Evolutionary conservation across 1,140 invertebrate species (phyloP).

Genomic region (Drosophila tristis): DNA sequence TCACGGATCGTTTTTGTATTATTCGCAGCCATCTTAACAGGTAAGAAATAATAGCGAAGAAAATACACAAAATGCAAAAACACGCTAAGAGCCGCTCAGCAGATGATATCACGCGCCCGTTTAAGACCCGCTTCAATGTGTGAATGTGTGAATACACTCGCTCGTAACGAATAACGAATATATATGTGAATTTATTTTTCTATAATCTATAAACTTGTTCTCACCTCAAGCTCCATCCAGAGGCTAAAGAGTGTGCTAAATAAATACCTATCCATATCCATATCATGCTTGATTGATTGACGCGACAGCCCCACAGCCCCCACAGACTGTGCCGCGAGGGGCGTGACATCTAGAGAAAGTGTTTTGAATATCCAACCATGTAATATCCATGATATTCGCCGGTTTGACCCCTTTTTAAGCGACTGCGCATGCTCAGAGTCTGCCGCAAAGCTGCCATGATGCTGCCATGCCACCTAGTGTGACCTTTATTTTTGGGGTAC

Average conservation of each 20-base stretch:
- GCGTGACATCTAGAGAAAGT: slow-evolving; percentile 19
- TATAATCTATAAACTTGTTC: slow-evolving; percentile 50
- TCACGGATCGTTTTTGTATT: slow-evolving; percentile 78
- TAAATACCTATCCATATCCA: neutral
- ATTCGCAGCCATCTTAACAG: slow-evolving; percentile 77
- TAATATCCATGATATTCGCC: slow-evolving; percentile 40
- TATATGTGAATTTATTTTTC: slow-evolving; percentile 2
- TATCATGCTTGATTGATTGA: slow-evolving; percentile 39
- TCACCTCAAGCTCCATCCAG: slow-evolving; percentile 18
- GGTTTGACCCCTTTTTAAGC: slow-evolving; percentile 33
- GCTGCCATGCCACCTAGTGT: slow-evolving; percentile 36
- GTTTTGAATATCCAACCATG: slow-evolving; percentile 25
- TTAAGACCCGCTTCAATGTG: slow-evolving; percentile 34
- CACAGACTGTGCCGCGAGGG: slow-evolving; percentile 2
- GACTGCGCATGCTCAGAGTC: slow-evolving; percentile 54
- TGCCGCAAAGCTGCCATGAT: neutral
- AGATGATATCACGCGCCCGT: slow-evolving; percentile 56
- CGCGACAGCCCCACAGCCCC: slow-evolving; percentile 2
- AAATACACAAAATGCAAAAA: slow-evolving; percentile 8
- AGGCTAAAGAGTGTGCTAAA: too few relatives aligned
- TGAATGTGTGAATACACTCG: slow-evolving; percentile 4
- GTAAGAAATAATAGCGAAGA: slow-evolving; percentile 46
- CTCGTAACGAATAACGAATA: neutral
- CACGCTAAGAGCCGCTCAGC: slow-evolving; percentile 28
- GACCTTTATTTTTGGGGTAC: slow-evolving; percentile 39